Percentiles rank a stretch among this genome's conserved stretches.
These are phyloP conservation scores for Ceratina australensis DNA, from an alignment of 1,140 invertebrate genomes.

Conservation along the genomic window DNA sequence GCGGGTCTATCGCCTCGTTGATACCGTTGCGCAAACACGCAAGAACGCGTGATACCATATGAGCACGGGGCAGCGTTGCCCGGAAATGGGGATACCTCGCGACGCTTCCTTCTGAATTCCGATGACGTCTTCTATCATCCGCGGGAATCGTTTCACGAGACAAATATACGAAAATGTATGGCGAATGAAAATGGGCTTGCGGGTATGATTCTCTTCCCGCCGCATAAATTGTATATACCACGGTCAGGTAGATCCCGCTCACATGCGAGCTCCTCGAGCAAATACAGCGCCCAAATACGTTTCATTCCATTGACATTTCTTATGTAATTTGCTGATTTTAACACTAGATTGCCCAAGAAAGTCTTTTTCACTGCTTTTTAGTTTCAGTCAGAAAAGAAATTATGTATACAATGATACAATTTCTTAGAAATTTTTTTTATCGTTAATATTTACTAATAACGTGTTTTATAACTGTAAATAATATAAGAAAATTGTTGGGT, in stretches of 20 bases:
- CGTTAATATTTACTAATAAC: no score
- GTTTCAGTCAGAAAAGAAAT: no score
- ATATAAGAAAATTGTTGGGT: no score
- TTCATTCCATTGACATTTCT: no score
- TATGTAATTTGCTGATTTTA: no score
- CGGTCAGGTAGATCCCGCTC: background rate
- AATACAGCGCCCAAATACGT: background rate
- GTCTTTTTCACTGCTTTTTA: no score
- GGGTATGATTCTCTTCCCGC: slow-evolving; percentile 20
- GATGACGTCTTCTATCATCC: slow-evolving; percentile 64
- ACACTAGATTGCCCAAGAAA: no score
- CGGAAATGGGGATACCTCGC: slow-evolving; percentile 74
- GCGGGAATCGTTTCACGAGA: slow-evolving; percentile 54
- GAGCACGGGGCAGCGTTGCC: slow-evolving; percentile 62
- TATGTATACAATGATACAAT: no score
- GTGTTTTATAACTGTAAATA: no score
- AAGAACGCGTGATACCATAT: slow-evolving; percentile 72
- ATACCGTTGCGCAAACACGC: slow-evolving; percentile 73
- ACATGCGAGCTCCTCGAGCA: background rate
- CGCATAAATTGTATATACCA: slow-evolving; percentile 7
- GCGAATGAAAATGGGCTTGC: slow-evolving; percentile 49
- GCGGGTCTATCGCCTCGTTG: slow-evolving; percentile 60
- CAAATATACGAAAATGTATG: slow-evolving; percentile 57
- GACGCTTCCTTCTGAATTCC: slow-evolving; percentile 74
- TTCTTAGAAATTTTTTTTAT: no score